phyloP scores from a whole-genome alignment of 92 coral and sea anemone genomes.

The Ricordea florida region DNA sequence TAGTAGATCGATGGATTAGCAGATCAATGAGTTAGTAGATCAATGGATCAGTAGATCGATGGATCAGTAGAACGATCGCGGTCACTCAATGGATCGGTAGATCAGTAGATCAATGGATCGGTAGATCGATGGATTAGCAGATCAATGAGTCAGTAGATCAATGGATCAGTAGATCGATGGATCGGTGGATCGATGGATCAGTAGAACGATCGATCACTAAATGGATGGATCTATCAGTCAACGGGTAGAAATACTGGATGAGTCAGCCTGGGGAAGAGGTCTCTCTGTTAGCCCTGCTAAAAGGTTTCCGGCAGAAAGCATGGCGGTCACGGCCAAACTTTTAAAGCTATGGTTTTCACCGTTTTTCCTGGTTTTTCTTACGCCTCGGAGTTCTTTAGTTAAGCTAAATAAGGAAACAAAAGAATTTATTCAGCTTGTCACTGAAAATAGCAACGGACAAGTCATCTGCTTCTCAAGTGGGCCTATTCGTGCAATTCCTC shows the following conservation, averaged over 20 bases:
- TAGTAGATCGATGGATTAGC: too few relatives aligned
- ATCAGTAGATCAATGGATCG: too few relatives aligned
- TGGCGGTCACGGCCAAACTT: conserved; percentile 22
- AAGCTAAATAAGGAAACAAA: conserved; percentile 22
- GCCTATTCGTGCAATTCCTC: conserved; percentile 31
- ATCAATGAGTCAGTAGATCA: not conserved
- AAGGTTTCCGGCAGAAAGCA: conserved; percentile 2
- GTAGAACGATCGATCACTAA: not conserved
- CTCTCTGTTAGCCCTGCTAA: not conserved
- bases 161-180: not conserved
- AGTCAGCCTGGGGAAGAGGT: not conserved
- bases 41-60: too few relatives aligned
- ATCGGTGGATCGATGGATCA: not conserved
- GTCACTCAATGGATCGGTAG: too few relatives aligned
- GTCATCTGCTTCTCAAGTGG: conserved; percentile 1
- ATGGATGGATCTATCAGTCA: not conserved
- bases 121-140: too few relatives aligned
- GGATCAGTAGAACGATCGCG: too few relatives aligned
- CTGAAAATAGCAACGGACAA: conserved; percentile 3
- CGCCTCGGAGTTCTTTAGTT: not conserved
- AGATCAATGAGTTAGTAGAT: too few relatives aligned
- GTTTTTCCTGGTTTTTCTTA: conserved; percentile 15
- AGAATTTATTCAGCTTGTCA: conserved; percentile 15
- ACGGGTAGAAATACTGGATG: not conserved
- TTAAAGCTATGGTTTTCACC: conserved; percentile 1